Evolutionary conservation across 2,888 invertebrate genomes (phyloP).

Genomic region (Ptilodon capucinus): DNA sequence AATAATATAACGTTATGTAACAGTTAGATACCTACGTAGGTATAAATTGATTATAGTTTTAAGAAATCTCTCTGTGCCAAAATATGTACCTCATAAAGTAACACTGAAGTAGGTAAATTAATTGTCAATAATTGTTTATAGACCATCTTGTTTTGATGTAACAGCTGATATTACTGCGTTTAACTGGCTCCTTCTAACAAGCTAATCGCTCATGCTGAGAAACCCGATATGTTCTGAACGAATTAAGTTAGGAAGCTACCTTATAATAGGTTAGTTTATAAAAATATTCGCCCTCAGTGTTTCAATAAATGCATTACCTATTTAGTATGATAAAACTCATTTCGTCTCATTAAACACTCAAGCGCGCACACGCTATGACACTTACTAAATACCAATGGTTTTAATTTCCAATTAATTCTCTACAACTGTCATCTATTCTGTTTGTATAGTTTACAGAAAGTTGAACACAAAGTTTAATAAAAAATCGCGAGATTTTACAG

Average conservation of each 20-base stretch:
- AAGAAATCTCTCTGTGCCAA: conserved; percentile 90
- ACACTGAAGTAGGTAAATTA: conserved; percentile 77
- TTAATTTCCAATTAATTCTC: too few relatives aligned
- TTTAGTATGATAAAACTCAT: not conserved
- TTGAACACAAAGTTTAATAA: too few relatives aligned
- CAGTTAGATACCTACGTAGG: conserved; percentile 62
- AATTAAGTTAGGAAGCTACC: not conserved
- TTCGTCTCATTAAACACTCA: too few relatives aligned
- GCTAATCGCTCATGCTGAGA: not conserved
- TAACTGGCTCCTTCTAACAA: not conserved
- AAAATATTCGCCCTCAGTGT: conserved; percentile 37
- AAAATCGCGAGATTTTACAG: too few relatives aligned
- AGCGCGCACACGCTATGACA: too few relatives aligned
- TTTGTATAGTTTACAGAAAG: too few relatives aligned
- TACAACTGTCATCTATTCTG: too few relatives aligned
- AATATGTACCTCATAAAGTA: conserved; percentile 89
- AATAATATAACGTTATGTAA: conserved; percentile 60
- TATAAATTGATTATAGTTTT: conserved; percentile 74
- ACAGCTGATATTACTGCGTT: conserved; percentile 23
- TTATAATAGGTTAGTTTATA: not conserved
- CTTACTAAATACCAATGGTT: too few relatives aligned
- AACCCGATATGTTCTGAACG: not conserved
- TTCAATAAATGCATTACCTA: conserved; percentile 5
- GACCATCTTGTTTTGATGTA: conserved; percentile 55
- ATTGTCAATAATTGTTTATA: conserved; percentile 65